Base-by-base conservation (phyloP, 2,113 vertebrate species). In the Gopherus flavomarginatus region DNA sequence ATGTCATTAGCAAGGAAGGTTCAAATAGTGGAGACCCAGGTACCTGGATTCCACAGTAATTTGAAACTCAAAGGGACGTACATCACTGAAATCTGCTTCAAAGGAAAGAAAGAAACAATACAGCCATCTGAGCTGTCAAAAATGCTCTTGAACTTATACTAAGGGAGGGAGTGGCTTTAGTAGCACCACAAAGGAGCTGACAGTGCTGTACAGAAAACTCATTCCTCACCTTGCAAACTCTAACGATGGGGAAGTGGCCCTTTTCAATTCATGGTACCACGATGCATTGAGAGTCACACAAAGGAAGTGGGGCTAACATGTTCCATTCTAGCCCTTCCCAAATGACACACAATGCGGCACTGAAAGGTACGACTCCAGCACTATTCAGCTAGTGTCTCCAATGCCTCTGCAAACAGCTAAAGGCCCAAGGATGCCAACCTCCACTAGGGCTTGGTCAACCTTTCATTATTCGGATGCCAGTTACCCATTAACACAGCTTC, bases 221-320 rank as follows among this genome's bases (percentile, higher is more conserved):
- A 59, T 26, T 59, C 42, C n/a, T n/a, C 69, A 42, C 35, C 9
- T 11, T 77, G 72, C 38, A 38, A 77, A 24, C 38, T 26, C 21
- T 42, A 22, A 22, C 6, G 5, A 77, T 26, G 1, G 38, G 24
- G 42, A 44, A 77, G 24, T 11, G 72, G 72, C 42, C 72, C 72
- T 14, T 44, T 42, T 13, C 26, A 44, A 22, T 5, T 5, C 38
- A 75, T 11, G 38, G 72, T 3, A 11, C 72, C n/a, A 22, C 27
- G 72, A 27, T 26, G 72, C 2, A 27, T 6, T 42, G 38, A 44
- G 38, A 77, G 72, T 44, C 24, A 44, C 9, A n/a, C 31, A 81
- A 53, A 11, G 21, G 12, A 79, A n/a, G n/a, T 27, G 56, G 57
- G 42, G 57, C 0, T 0, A 0, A 81, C 19, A 8, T 0, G 0